A percentile compares a stretch with the other conserved stretches of the same genome.
Conservation (phyloP, 2,113 vertebrate species). For the Urocolius indicus region DNA sequence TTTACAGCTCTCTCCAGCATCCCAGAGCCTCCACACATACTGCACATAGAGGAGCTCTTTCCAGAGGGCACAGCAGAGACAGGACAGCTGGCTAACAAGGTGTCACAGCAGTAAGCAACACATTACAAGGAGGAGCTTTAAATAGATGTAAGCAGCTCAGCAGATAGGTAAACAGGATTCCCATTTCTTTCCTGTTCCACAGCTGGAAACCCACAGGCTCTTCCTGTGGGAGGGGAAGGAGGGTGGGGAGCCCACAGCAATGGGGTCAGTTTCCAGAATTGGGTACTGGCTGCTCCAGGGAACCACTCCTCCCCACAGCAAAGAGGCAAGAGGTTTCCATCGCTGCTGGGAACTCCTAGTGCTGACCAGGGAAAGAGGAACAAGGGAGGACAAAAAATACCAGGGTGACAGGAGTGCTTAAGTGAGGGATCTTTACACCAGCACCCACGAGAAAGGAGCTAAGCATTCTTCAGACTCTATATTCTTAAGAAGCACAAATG, state of each 20-base stretch:
- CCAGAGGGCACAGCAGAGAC: neutral
- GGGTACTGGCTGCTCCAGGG: neutral
- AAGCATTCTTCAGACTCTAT: neutral
- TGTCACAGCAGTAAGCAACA: neutral
- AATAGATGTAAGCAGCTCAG: neutral
- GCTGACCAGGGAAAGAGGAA: neutral
- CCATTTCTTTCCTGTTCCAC: neutral
- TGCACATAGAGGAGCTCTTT: neutral
- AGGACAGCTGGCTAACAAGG: neutral
- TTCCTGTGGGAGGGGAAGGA: conserved; percentile 32
- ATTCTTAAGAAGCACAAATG: neutral
- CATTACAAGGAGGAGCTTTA: neutral
- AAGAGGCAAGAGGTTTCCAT: neutral
- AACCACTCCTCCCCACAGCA: neutral
- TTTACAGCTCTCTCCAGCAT: neutral
- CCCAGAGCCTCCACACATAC: rapidly evolving
- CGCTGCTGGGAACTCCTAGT: neutral
- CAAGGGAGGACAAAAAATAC: neutral
- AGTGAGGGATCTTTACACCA: neutral
- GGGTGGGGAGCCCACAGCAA: neutral
- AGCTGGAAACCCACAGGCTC: conserved; percentile 11
- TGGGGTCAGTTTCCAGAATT: neutral
- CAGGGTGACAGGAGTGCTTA: neutral
- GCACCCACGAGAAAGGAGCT: neutral
- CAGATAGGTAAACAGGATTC: neutral